phyloP scores from a whole-genome alignment of 2,888 invertebrate species.

The Labia minor region DNA sequence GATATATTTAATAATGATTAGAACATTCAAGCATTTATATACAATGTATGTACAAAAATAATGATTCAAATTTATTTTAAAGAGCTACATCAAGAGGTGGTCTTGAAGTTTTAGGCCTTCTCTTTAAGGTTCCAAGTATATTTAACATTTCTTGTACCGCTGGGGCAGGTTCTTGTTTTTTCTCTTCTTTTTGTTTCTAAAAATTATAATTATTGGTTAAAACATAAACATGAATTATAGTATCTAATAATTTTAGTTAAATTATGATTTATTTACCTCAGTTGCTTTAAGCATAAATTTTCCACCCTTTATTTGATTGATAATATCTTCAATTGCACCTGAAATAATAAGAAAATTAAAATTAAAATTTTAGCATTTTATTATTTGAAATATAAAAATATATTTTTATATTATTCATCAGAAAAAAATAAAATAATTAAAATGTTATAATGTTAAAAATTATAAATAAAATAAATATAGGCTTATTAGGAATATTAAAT shows the following conservation, averaged over 20 bases:
- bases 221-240: not conserved
- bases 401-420: no score
- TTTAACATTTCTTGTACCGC: slow-evolving; percentile 55
- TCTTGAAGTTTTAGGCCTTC: slow-evolving; percentile 41
- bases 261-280: slow-evolving; percentile 38
- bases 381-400: no score
- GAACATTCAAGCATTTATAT: not conserved
- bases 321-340: slow-evolving; percentile 58
- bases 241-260: not conserved
- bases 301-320: slow-evolving; percentile 65
- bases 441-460: not conserved
- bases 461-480: not conserved
- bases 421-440: not conserved
- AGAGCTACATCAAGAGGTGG: slow-evolving; percentile 25
- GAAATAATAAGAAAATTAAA: slow-evolving; percentile 19
- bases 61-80: not conserved
- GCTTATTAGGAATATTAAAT: not conserved
- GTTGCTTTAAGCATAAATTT: slow-evolving; percentile 58
- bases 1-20: not conserved
- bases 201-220: slow-evolving; percentile 18
- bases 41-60: not conserved
- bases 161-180: slow-evolving; percentile 35
- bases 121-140: slow-evolving; percentile 50
- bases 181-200: slow-evolving; percentile 47
- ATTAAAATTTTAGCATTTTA: slow-evolving; percentile 18